Percentiles rank a stretch among this genome's conserved stretches.
Conservation (phyloP, 2,113 vertebrate genomes). For the Amazona guildingii region DNA sequence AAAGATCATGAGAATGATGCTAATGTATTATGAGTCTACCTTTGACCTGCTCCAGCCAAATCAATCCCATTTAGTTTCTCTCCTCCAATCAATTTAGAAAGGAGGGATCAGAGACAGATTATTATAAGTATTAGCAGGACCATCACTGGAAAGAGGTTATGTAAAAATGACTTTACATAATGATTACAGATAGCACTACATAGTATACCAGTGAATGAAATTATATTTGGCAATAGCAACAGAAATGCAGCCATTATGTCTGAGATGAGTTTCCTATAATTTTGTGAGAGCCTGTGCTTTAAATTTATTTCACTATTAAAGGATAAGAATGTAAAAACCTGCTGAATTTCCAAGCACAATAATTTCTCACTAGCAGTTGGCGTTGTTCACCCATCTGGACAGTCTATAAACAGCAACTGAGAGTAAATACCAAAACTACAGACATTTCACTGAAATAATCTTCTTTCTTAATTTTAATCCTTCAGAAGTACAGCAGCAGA, state of each 20-base stretch:
- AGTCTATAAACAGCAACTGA: background rate
- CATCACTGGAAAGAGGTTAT: constrained; percentile 18
- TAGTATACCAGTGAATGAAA: background rate
- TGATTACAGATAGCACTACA: constrained; percentile 11
- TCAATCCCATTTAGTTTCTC: constrained; percentile 11
- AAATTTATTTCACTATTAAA: constrained; percentile 22
- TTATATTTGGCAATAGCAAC: constrained; percentile 15
- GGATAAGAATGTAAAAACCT: background rate
- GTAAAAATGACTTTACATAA: constrained; percentile 21
- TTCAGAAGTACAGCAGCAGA: background rate
- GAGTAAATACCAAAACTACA: background rate
- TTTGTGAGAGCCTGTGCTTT: background rate
- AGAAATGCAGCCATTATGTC: constrained; percentile 15
- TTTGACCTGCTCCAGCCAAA: constrained; percentile 8
- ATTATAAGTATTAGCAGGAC: constrained; percentile 15
- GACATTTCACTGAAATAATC: background rate
- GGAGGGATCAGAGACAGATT: background rate
- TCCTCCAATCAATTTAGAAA: background rate
- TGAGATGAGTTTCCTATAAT: background rate
- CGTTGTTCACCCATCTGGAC: background rate
- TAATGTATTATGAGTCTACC: background rate
- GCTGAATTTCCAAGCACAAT: background rate
- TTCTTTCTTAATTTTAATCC: background rate
- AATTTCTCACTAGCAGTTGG: background rate
- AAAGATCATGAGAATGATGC: background rate